phyloP scores from a whole-genome alignment of 2,888 invertebrate genomes.

The Noctua comes region DNA sequence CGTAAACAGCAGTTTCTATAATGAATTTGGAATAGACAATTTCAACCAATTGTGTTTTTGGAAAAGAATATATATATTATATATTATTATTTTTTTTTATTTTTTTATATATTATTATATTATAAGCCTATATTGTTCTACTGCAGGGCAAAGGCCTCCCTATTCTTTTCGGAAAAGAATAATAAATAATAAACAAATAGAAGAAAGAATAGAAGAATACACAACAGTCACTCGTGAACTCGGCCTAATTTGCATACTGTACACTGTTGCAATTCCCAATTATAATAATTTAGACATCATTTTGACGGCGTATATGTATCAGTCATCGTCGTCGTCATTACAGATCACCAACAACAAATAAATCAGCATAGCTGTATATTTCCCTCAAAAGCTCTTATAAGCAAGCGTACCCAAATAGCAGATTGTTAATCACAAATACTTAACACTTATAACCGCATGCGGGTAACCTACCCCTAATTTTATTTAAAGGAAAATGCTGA shows the following conservation, averaged over 20 bases:
- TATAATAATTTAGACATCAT: background rate
- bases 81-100: no score
- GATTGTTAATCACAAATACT: constrained; percentile 13
- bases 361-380: background rate
- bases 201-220: no score
- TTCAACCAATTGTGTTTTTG: background rate
- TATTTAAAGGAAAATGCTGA: constrained; percentile 14
- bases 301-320: background rate
- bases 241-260: constrained; percentile 16
- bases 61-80: no score
- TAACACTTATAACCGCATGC: constrained; percentile 13
- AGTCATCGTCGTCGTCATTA: background rate
- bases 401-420: background rate
- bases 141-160: no score
- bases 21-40: background rate
- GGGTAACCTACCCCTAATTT: constrained; percentile 18
- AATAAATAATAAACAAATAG: no score
- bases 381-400: background rate
- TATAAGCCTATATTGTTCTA: no score
- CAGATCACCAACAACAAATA: background rate
- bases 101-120: no score
- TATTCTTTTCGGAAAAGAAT: no score
- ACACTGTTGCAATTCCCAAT: constrained; percentile 1
- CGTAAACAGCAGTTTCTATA: background rate
- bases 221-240: background rate